Conservation (phyloP, 2,888 invertebrate species). For the Gymnoscelis rufifasciata region DNA sequence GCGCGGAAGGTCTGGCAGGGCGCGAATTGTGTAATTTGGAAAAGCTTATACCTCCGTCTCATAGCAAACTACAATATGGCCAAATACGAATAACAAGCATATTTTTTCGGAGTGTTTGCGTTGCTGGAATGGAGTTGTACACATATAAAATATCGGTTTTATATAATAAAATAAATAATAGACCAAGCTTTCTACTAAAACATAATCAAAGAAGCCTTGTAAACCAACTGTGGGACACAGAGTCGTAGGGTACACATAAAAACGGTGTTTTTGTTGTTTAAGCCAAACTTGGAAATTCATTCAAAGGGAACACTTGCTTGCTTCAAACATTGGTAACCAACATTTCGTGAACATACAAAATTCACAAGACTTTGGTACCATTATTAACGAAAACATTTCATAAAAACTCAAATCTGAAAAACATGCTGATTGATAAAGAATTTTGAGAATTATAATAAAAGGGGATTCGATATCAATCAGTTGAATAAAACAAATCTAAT, state of each 20-base stretch:
- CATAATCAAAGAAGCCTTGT: constrained; percentile 58
- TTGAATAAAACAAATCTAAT: background rate
- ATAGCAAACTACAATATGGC: constrained; percentile 53
- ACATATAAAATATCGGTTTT: constrained; percentile 58
- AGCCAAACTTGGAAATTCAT: constrained; percentile 14
- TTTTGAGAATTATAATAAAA: too few species aligned
- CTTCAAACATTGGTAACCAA: constrained; percentile 12
- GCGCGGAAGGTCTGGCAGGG: constrained; percentile 69
- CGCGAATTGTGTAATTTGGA: constrained; percentile 54
- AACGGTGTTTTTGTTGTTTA: constrained; percentile 22
- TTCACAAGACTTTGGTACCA: constrained; percentile 7
- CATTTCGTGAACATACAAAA: constrained; percentile 7
- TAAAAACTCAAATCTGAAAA: constrained; percentile 9
- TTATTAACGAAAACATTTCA: constrained; percentile 3
- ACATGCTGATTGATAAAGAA: constrained; percentile 8
- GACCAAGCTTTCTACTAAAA: constrained; percentile 65
- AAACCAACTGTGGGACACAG: constrained; percentile 37
- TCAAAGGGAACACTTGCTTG: constrained; percentile 11
- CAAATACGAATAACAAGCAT: constrained; percentile 63
- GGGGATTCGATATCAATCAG: constrained; percentile 18
- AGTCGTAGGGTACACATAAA: constrained; percentile 33
- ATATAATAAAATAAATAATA: constrained; percentile 45
- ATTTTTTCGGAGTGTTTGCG: constrained; percentile 58
- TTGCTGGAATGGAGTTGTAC: constrained; percentile 67
- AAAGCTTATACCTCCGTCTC: constrained; percentile 49